A percentile compares a stretch with the other conserved stretches of the same genome.
phyloP scores from a whole-genome alignment of 2,797 vertebrate genomes.

The Denticeps clupeoides region DNA sequence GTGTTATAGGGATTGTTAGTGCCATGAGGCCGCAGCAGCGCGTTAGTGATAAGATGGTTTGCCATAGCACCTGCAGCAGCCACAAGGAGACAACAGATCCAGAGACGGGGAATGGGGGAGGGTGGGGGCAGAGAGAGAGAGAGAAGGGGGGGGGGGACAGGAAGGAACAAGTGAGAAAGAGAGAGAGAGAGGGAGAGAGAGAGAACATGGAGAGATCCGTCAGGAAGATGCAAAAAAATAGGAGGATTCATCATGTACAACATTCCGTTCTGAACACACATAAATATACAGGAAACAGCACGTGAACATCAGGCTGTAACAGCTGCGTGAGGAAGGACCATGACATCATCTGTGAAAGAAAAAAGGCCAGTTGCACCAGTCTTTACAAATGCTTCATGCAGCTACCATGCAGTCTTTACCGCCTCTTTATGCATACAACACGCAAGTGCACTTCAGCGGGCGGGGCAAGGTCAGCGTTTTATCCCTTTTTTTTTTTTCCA shows the following conservation, averaged over 20 bases:
- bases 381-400: conserved; percentile 1
- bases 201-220: not conserved
- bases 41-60: conserved; percentile 99
- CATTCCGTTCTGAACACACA: conserved; percentile 1
- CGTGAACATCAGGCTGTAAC: conserved; percentile 1
- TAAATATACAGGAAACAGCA: not conserved
- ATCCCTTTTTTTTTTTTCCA: not conserved
- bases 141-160: conserved; percentile 6
- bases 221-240: not conserved
- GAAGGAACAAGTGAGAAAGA: conserved; percentile 17
- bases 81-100: conserved; percentile 55
- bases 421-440: conserved; percentile 1
- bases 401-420: conserved; percentile 3
- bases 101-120: conserved; percentile 26
- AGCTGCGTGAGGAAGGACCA: conserved; percentile 1
- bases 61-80: conserved; percentile 99
- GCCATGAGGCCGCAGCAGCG: conserved; percentile 99
- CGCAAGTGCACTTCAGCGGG: no score
- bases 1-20: conserved; percentile 99
- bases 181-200: conserved; percentile 19
- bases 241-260: not conserved
- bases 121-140: conserved; percentile 35
- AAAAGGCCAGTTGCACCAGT: not conserved
- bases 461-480: no score
- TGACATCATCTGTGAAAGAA: no score